Evolutionary conservation across 1,140 invertebrate genomes (phyloP), one percentile per base, ranked within the genome.

Genomic region (Copidosoma floridanum): DNA sequence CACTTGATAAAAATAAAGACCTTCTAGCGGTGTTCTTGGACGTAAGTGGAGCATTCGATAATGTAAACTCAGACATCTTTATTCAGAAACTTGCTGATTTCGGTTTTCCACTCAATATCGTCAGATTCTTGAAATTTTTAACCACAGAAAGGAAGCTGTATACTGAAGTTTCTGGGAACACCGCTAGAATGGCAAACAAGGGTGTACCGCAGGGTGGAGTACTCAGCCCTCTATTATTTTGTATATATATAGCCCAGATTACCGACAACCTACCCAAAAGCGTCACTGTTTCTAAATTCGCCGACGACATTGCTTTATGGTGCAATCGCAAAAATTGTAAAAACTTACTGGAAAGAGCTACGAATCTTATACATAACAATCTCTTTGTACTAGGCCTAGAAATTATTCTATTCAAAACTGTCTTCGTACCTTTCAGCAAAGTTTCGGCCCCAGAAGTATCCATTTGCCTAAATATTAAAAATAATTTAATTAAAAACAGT

Each of bases 141-240:
- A 65, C 43, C 1, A 21, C 23, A 16, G 26, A 64, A 55, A 41
- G 57, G 12, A 2, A 11, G 20, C 23, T 60, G 3, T 43, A 50
- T 11, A 54, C 48, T 3, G 18, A 18, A 10, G 12, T 32, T 32
- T 7, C 29, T 7, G 16, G n/a, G 11, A 14, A 57, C 14, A 37
- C 29, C 11, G 11, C 4, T 23, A 48, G n/a, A 12, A 29, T 23
- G 6, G 16, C 41, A 12, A n/a, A 51, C 23, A 63, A 60, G 21
- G 67, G 66, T n/a, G 61, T 69, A 7, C 63, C 66, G 2, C 65
- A 69, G 38, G 66, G 68, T n/a, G 57, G 57, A 8, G 59, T 65
- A 2, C 46, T 68, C 2, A 57, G 55, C 27, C 63, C 67, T 0
- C 12, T 63, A 2, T 40, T 68, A 5, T 67, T 57, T 35, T 24